Conservation (phyloP, 2,888 invertebrate genomes). For the Crematogaster levior region DNA sequence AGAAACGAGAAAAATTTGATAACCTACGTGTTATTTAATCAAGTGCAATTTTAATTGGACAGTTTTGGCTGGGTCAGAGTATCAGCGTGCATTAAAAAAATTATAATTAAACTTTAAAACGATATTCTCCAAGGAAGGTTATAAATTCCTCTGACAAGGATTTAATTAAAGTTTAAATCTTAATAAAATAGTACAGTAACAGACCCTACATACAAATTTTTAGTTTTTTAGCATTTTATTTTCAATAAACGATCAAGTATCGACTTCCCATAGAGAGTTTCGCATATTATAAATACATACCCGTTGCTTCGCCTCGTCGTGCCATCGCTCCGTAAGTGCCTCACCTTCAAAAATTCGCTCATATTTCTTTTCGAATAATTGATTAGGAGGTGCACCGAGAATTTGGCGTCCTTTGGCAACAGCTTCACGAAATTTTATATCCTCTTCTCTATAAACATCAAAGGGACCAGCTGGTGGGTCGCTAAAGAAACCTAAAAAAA, state of each 20-base stretch:
- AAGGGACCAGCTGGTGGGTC: slow-evolving; percentile 74
- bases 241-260: background rate
- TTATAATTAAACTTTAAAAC: slow-evolving; percentile 22
- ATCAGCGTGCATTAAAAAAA: background rate
- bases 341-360: slow-evolving; percentile 86
- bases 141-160: background rate
- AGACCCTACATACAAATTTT: background rate
- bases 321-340: slow-evolving; percentile 71
- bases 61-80: background rate
- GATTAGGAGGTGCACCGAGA: slow-evolving; percentile 65
- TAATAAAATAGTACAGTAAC: background rate
- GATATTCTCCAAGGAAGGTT: background rate
- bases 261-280: background rate
- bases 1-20: background rate
- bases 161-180: slow-evolving; percentile 36
- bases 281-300: slow-evolving; percentile 47
- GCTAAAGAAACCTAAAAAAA: slow-evolving; percentile 77
- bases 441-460: slow-evolving; percentile 59
- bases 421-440: slow-evolving; percentile 62
- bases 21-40: background rate
- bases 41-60: background rate
- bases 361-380: slow-evolving; percentile 86
- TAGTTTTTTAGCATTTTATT: background rate
- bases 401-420: slow-evolving; percentile 72
- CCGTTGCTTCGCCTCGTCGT: slow-evolving; percentile 40